A percentile compares a stretch with the other conserved stretches of the same genome.
phyloP scores from a whole-genome alignment of 92 coral and sea anemone genomes.

The Palythoa grandiflora region DNA sequence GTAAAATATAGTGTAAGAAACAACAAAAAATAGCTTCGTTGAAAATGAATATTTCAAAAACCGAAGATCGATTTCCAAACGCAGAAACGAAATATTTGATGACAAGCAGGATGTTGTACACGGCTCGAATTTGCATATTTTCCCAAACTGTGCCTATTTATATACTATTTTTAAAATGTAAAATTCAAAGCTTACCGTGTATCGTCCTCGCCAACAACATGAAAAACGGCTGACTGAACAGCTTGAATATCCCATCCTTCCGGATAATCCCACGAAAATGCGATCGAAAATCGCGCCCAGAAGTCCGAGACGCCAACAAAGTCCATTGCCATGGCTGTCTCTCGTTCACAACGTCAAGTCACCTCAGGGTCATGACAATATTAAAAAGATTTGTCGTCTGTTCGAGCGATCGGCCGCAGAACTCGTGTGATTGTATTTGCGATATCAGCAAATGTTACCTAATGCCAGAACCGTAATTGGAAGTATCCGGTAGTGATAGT shows the following conservation, averaged over 20 bases:
- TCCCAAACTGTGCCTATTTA: not conserved
- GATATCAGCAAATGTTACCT: not conserved
- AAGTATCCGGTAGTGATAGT: not conserved
- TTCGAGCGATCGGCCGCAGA: conserved; percentile 20
- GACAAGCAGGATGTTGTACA: not conserved
- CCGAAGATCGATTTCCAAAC: no score
- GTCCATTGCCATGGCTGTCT: conserved; percentile 63
- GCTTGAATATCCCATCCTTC: conserved; percentile 85
- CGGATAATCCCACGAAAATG: conserved; percentile 93
- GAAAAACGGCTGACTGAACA: conserved; percentile 87
- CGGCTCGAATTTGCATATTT: not conserved
- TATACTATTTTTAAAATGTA: not conserved
- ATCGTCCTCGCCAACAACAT: conserved; percentile 86
- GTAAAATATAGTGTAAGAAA: not conserved
- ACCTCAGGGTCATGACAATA: not conserved
- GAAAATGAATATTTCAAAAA: no score
- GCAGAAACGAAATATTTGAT: not conserved
- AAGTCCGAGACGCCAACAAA: conserved; percentile 83
- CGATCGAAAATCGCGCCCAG: conserved; percentile 92
- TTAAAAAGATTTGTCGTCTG: not conserved
- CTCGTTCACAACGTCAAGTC: not conserved
- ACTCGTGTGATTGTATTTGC: not conserved
- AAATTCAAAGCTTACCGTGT: conserved; percentile 58
- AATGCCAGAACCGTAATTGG: not conserved
- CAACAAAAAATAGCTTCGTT: not conserved